Conservation (phyloP, 2,113 vertebrate genomes). For the Scolopax mira region DNA sequence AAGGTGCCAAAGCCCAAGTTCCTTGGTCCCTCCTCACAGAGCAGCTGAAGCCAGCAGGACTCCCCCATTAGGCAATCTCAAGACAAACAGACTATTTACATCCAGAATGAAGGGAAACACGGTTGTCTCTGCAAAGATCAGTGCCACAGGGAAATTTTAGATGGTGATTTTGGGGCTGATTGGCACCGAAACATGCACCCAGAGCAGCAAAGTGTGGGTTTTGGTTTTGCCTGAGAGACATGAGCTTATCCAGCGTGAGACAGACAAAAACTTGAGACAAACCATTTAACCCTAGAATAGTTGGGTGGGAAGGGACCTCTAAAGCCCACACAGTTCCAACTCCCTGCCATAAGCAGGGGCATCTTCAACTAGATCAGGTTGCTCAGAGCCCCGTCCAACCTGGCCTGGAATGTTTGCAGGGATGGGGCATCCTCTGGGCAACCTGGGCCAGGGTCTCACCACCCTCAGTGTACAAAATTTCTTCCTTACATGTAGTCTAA, state of each 20-base stretch:
- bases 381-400: background rate
- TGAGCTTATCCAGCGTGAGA: background rate
- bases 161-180: background rate
- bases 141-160: background rate
- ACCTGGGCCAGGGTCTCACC: background rate
- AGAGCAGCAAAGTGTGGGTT: background rate
- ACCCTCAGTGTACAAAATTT: background rate
- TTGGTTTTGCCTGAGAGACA: background rate
- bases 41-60: background rate
- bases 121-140: background rate
- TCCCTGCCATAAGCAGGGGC: background rate
- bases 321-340: background rate
- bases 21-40: background rate
- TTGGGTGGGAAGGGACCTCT: background rate
- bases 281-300: background rate
- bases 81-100: background rate
- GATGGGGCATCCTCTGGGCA: background rate
- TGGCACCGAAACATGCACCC: background rate
- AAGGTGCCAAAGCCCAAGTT: background rate
- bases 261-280: background rate
- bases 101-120: background rate
- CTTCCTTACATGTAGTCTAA: background rate
- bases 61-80: background rate
- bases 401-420: background rate
- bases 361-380: background rate